Base-by-base conservation (phyloP, 2,797 vertebrate species). In the Hippoglossus hippoglossus region DNA sequence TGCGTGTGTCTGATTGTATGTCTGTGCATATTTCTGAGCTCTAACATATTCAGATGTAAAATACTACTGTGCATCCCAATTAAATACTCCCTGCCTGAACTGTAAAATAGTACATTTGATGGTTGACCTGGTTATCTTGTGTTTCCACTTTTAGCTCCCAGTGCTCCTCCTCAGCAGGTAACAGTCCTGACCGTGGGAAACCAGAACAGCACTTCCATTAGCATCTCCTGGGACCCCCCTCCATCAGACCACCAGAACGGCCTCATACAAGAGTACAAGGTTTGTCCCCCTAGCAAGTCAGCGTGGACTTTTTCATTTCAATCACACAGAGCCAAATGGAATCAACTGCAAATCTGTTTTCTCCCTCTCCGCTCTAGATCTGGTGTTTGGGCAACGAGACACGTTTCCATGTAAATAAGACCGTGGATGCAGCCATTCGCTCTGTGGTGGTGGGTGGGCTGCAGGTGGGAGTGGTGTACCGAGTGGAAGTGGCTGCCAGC, bases 341-440 rank as follows among this genome's bases (percentile, higher is more conserved):
- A 67, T 79, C 41, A 81, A 63, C 25, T 19, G 5, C 10, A 13
- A 67, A 19, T 62, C 62, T 28, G 69, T 0, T 46, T 49, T 22
- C 18, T n/a, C 22, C 50, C 9, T 54, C 6, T 74, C 51, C 73
- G 19, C 63, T 67, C 63, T 85, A 99, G 98, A 98, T 99, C 85
- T 99, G 98, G 98, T 99, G 98, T 91, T 94, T 99, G 4, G 98
- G 96, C 69, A 99, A 99, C 70, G 98, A 99, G 92, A 99, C 96
- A 0, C 96, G 97, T 55, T 99, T 99, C 93, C 98, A 99, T 82
- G 94, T 99, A 77, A 99, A 99, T 91, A 99, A 98, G 93, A 99
- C 98, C 0, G 98, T 99, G 86, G 98, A 99, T 72, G 97, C 97
- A 36, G 95, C 97, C 76, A 98, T 99, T 84, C 96, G 98, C 22